Evolutionary conservation across 2,113 vertebrate genomes (phyloP), one percentile per base, ranked within the genome.

Genomic region (Beaufortia kweichowensis): DNA sequence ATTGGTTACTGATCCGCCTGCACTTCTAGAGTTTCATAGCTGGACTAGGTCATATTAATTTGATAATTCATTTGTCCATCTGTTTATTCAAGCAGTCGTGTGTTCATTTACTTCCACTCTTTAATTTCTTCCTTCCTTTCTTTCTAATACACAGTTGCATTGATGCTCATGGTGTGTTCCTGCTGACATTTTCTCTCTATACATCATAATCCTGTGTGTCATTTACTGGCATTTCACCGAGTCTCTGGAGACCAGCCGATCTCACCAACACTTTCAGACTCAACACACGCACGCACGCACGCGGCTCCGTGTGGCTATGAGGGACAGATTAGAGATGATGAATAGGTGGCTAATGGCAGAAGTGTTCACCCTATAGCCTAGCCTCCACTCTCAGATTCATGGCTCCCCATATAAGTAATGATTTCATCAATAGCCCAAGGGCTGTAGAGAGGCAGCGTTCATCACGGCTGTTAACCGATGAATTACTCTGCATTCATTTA

Each of bases 281-380:
- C 86, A 88, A 86, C 14, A 6, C 76, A 73, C 24, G 68, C 76
- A 60, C 61, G 72, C 5, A 46, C 67, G 48, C 64, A 71, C 73
- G 61, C 31, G 50, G 41, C 62, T 69, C 21, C 21, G 11, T 11
- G 35, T 53, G 28, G 29, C 71, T 68, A 80, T 82, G 86, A 88
- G 84, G 78, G 80, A 91, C 85, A 86, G 91, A 89, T 91, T 93
- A 90, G 86, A 85, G 79, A 50, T 90, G 89, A 92, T 89, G 89
- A 91, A 91, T 90, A 69, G 85, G 84, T 84, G 75, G 77, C 80
- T 89, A 91, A 89, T 89, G 81, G 81, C 81, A 89, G 86, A 87
- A 55, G 50, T 21, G 67, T 71, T 71, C 56, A 71, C 50, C 68
- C 33, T 79, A 75, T 84, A 81, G 86, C 63, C 79, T 84, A 81